Base-by-base conservation (phyloP, 2,113 vertebrate genomes). In the Willisornis vidua region DNA sequence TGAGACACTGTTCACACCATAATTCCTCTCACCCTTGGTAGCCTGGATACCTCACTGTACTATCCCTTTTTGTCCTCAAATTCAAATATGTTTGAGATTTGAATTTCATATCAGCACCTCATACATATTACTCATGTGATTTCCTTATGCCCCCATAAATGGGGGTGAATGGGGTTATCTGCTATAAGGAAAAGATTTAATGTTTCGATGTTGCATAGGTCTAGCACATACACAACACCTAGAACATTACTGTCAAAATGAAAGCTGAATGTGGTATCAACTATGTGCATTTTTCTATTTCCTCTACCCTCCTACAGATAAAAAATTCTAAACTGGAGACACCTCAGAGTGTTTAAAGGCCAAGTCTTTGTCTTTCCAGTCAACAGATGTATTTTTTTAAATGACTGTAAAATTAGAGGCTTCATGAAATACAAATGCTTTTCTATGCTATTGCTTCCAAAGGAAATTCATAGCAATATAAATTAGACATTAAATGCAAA, bases 401-500 rank as follows among this genome's bases (percentile, higher is more conserved):
- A 91, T 55, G 4, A 76, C 39, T 74, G 16, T 46, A 88, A 95
- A 85, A 93, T 74, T 76, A 89, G 9, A 39, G 26, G 33, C 55
- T 66, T 9, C 51, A 20, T 66, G 29, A 87, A 93, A 91, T 75
- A 2, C 10, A 43, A 63, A 51, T 22, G 14, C 1, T 85, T 75
- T 91, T 54, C 41, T 70, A 8, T 49, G 31, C 5, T 74, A 41
- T 59, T 14, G 4, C 86, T 91, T 85, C 80, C 62, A 74, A 86
- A 83, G 11, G n/a, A 85, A 90, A 71, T 81, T 74, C 10, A 13
- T 18, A 67, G 14, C 10, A 0, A 77, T 48, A 80, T 55, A 86
- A 94, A 88, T 91, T 85, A 88, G 90, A 91, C 17, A 77, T 66
- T 66, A 95, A 89, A 79, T 70, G 31, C 51, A 86, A 86, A 74